phyloP scores from a whole-genome alignment of 2,797 vertebrate species.

The Rhinophrynus dorsalis region DNA sequence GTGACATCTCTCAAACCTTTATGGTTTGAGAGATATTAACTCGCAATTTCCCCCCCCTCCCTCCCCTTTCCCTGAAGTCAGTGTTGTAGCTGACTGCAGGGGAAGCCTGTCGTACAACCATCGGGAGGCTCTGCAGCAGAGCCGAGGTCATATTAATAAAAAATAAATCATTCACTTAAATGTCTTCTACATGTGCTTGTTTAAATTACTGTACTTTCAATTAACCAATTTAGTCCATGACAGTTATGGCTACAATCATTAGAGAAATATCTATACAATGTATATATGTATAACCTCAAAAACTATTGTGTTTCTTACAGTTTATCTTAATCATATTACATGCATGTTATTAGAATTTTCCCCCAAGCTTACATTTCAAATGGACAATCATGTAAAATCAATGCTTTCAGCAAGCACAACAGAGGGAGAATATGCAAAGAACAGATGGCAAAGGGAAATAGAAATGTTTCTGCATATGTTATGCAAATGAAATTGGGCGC shows the following conservation, averaged over 20 bases:
- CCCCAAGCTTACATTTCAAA: slow-evolving; percentile 40
- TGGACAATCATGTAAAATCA: slow-evolving; percentile 48
- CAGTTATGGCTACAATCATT: background rate
- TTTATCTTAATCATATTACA: slow-evolving; percentile 48
- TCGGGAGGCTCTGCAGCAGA: too few relatives aligned
- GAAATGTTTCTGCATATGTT: slow-evolving; percentile 49
- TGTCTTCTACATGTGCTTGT: too few relatives aligned
- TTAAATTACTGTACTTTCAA: too few relatives aligned
- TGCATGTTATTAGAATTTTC: slow-evolving; percentile 24
- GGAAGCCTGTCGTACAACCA: too few relatives aligned
- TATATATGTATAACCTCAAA: background rate
- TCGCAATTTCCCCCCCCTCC: too few relatives aligned
- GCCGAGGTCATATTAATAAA: too few relatives aligned
- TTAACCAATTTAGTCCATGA: too few relatives aligned
- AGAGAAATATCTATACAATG: background rate
- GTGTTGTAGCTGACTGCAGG: too few relatives aligned
- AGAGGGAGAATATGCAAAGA: slow-evolving; percentile 33
- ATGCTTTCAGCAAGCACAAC: slow-evolving; percentile 39
- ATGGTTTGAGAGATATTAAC: too few relatives aligned
- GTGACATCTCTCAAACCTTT: too few relatives aligned
- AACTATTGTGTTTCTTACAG: slow-evolving; percentile 4
- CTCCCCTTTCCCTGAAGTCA: too few relatives aligned
- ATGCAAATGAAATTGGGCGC: slow-evolving; percentile 44
- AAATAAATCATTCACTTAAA: too few relatives aligned
- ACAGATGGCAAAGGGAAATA: slow-evolving; percentile 42